Evolutionary conservation across 2,797 vertebrate genomes (phyloP).

Genomic region (Sphaeramia orbicularis): DNA sequence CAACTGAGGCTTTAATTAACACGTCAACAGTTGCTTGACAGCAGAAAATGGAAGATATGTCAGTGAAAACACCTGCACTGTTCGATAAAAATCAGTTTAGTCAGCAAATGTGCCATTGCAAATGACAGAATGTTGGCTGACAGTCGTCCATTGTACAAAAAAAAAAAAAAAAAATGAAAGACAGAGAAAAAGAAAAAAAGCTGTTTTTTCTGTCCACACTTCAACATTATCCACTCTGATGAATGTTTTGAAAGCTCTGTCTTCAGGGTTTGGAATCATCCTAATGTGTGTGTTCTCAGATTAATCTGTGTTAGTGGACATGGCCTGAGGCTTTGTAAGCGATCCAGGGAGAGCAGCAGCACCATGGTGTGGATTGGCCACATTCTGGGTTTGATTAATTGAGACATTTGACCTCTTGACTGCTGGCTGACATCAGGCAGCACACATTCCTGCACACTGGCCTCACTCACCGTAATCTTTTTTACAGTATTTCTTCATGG

Average conservation of each 20-base stretch:
- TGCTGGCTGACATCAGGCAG: conserved; percentile 44
- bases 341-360: conserved; percentile 47
- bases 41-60: conserved; percentile 9
- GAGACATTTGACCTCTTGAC: conserved; percentile 62
- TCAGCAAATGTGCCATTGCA: conserved; percentile 17
- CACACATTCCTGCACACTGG: conserved; percentile 40
- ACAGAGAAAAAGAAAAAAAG: conserved; percentile 19
- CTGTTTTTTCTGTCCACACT: conserved; percentile 4
- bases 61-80: conserved; percentile 4
- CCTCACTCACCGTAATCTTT: conserved; percentile 96
- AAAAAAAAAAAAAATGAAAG: conserved; percentile 13
- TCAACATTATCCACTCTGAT: conserved; percentile 8
- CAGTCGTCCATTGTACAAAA: conserved; percentile 1
- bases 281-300: conserved; percentile 16
- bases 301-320: conserved; percentile 20
- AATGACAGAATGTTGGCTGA: conserved; percentile 21
- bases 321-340: conserved; percentile 46
- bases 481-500: conserved; percentile 99
- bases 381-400: conserved; percentile 53
- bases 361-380: conserved; percentile 23
- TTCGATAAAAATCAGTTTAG: conserved; percentile 23
- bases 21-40: not conserved
- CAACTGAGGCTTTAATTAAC: not conserved
- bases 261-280: conserved; percentile 12
- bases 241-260: conserved; percentile 3